Conservation (phyloP, 2,113 vertebrate species). For the Siphamia tubifer region DNA sequence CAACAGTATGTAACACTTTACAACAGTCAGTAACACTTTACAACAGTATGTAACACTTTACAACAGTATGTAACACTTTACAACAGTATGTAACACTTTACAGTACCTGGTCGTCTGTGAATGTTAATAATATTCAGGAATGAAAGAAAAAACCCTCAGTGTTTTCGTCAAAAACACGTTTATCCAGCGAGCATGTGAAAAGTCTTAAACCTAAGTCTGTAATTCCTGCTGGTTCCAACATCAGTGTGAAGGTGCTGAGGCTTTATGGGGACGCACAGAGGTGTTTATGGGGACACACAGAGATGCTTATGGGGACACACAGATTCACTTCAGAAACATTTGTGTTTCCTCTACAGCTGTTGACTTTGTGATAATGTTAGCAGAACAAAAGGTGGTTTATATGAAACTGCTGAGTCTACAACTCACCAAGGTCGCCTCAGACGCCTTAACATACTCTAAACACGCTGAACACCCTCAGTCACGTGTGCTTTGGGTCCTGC, state of each 20-base stretch:
- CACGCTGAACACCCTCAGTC: background rate
- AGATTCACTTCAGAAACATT: conserved; percentile 1
- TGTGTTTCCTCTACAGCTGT: conserved; percentile 10
- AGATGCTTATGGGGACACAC: background rate
- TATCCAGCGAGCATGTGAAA: background rate
- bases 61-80: too few species aligned
- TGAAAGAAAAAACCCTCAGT: too few species aligned
- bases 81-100: too few species aligned
- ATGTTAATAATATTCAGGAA: too few species aligned
- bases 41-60: too few species aligned
- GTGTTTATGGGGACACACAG: too few species aligned
- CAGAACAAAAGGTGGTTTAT: conserved; percentile 10
- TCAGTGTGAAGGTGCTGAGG: too few species aligned
- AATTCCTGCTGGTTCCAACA: too few species aligned
- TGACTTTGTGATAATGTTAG: background rate
- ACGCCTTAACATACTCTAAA: background rate
- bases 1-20: too few species aligned
- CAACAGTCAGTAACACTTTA: too few species aligned
- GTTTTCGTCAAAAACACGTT: background rate
- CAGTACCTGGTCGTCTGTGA: too few species aligned
- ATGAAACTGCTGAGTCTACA: background rate
- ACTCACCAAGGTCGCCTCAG: conserved; percentile 21
- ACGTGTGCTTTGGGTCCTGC: background rate
- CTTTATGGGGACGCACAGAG: too few species aligned
- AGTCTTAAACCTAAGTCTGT: background rate